These are phyloP conservation scores for Falco novaeseelandiae DNA, from an alignment of 2,797 vertebrate species.

Conservation along the genomic window DNA sequence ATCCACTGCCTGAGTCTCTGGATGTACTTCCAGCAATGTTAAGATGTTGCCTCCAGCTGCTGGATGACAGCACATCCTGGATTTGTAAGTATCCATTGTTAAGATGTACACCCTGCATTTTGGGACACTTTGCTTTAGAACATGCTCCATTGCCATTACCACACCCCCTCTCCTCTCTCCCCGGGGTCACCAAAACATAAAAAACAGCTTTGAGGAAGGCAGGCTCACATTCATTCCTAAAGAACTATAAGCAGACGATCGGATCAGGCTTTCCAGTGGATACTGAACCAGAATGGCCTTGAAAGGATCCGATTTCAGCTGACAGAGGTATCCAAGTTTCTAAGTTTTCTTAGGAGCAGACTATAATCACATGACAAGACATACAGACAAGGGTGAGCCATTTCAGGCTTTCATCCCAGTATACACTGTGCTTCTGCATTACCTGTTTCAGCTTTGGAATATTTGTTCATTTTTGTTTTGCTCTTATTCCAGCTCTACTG, in stretches of 20 bases:
- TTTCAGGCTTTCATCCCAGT: not conserved
- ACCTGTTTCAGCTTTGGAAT: not conserved
- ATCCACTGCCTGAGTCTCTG: slow-evolving; percentile 4
- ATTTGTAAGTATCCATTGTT: slow-evolving; percentile 26
- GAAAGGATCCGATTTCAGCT: not conserved
- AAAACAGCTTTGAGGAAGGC: not conserved
- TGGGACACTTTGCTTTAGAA: not conserved
- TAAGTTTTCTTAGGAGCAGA: not conserved
- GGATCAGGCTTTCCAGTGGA: not conserved
- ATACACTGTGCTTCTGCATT: not conserved
- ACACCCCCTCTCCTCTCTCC: not conserved
- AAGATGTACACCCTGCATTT: not conserved
- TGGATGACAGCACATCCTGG: slow-evolving; percentile 44
- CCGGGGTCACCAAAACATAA: not conserved
- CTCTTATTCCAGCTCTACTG: not conserved
- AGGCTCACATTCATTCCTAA: not conserved
- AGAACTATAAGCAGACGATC: not conserved
- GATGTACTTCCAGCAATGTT: slow-evolving; percentile 36
- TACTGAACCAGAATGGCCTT: not conserved
- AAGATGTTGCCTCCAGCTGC: slow-evolving; percentile 36
- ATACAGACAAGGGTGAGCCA: not conserved
- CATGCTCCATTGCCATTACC: not conserved
- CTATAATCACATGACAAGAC: not conserved
- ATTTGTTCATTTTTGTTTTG: not conserved
- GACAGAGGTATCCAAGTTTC: not conserved